Evolutionary conservation across 1,140 invertebrate species (phyloP).

Genomic region (Pentalonia nigronervosa): DNA sequence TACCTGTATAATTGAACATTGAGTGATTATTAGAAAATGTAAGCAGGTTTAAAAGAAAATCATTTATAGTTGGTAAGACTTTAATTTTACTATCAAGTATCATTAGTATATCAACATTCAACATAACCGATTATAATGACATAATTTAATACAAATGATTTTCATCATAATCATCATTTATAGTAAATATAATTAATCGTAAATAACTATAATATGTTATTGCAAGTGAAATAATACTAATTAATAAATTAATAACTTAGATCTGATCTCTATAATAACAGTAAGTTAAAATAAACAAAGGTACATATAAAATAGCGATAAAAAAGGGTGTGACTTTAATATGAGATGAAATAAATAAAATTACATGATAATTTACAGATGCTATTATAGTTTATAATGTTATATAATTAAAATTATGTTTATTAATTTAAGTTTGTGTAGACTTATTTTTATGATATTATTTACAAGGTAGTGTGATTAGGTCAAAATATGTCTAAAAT

Average conservation of each 20-base stretch:
- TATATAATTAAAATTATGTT: neutral
- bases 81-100: too few species aligned
- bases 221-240: neutral
- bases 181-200: too few species aligned
- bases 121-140: too few species aligned
- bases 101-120: too few species aligned
- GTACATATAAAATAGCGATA: neutral
- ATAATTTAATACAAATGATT: neutral
- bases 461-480: neutral
- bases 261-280: neutral
- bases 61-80: too few species aligned
- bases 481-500: neutral
- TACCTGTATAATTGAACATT: too few species aligned
- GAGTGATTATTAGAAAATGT: too few species aligned
- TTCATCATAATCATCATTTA: neutral
- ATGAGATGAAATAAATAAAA: neutral
- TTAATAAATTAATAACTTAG: neutral
- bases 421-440: neutral
- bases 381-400: neutral
- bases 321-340: neutral
- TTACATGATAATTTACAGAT: neutral
- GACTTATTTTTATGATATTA: neutral
- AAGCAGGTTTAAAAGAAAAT: too few species aligned
- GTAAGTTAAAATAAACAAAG: neutral
- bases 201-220: neutral